A percentile compares a stretch with the other conserved stretches of the same genome.
These are phyloP conservation scores for Alaudala cheleensis DNA, from an alignment of 2,113 vertebrate genomes.

Conservation along the genomic window DNA sequence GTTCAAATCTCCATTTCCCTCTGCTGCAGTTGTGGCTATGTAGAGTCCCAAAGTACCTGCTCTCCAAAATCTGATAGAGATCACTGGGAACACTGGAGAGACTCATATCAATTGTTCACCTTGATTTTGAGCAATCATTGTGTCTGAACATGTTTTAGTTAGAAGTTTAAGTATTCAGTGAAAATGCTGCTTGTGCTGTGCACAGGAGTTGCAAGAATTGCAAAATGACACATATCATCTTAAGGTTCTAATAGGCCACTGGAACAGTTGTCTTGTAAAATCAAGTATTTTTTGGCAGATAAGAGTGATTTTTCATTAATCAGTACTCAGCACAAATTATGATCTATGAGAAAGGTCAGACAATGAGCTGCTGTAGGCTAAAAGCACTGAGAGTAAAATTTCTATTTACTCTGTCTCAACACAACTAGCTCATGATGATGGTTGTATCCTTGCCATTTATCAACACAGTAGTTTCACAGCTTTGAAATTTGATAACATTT, in stretches of 20 bases:
- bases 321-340: background rate
- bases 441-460: background rate
- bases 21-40: rapidly evolving
- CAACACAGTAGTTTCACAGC: background rate
- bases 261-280: background rate
- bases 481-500: background rate
- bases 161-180: background rate
- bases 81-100: background rate
- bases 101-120: background rate
- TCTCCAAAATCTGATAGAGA: background rate
- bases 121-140: background rate
- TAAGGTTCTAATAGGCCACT: background rate
- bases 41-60: background rate
- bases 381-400: background rate
- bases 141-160: background rate
- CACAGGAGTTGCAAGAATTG: background rate
- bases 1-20: background rate
- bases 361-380: background rate
- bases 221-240: background rate
- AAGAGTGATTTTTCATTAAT: constrained; percentile 1
- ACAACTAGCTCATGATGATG: background rate
- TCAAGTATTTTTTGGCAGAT: background rate
- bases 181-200: background rate
- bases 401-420: background rate
- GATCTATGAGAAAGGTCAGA: background rate